phyloP scores from a whole-genome alignment of 2,113 vertebrate species.

The Triplophysa siluroides region DNA sequence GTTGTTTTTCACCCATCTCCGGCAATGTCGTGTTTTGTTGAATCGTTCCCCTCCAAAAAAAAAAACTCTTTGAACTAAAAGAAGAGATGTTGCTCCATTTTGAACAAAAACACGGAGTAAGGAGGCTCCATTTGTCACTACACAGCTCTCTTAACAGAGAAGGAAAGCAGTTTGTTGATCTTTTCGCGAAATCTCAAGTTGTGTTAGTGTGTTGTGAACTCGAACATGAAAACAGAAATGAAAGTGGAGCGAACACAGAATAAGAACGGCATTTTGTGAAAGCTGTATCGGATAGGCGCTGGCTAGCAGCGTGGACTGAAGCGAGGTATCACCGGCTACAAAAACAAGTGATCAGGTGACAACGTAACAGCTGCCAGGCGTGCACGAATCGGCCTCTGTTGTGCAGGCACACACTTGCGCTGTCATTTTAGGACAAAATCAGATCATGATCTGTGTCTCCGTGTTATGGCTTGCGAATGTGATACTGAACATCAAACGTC shows the following conservation, averaged over 20 bases:
- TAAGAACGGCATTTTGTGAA: neutral
- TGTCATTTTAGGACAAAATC: constrained; percentile 24
- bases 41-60: neutral
- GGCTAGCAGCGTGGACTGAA: constrained; percentile 56
- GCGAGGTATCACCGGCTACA: constrained; percentile 56
- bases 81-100: constrained; percentile 10
- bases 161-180: neutral
- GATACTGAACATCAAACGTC: constrained; percentile 25
- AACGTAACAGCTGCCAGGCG: constrained; percentile 71
- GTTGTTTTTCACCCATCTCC: neutral
- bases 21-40: constrained; percentile 10
- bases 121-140: constrained; percentile 13
- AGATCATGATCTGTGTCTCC: constrained; percentile 16
- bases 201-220: constrained; percentile 3
- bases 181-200: constrained; percentile 31
- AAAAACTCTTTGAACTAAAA: constrained; percentile 24
- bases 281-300: constrained; percentile 42
- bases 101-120: constrained; percentile 2
- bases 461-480: constrained; percentile 1
- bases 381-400: constrained; percentile 56
- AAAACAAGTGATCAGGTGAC: constrained; percentile 76
- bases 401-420: constrained; percentile 14
- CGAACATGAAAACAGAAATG: constrained; percentile 22
- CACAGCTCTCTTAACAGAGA: constrained; percentile 2
- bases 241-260: neutral